Conservation (phyloP, 2,113 vertebrate genomes). For the Xenopus tropicalis region UCB_Xtro_10.0 CM004446.2:137619001-137619500, state of each 20-base stretch:
- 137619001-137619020: too few species aligned
- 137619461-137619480: too few species aligned
- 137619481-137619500: too few species aligned
- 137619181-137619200: slow-evolving; percentile 71
- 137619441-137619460: too few species aligned
- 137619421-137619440: too few species aligned
- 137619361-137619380: too few species aligned
- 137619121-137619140: slow-evolving; percentile 71
- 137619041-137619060: slow-evolving; percentile 46
- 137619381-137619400: too few species aligned
- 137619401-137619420: too few species aligned
- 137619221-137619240: slow-evolving; percentile 72
- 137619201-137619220: slow-evolving; percentile 74
- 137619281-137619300: not conserved
- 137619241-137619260: not conserved
- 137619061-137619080: slow-evolving; percentile 65
- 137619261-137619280: not conserved
- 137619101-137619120: slow-evolving; percentile 72
- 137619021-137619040: slow-evolving; percentile 73
- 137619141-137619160: slow-evolving; percentile 71
- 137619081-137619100: slow-evolving; percentile 75
- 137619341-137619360: too few species aligned
- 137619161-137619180: slow-evolving; percentile 66
- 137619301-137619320: too few species aligned
- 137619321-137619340: too few species aligned